phyloP scores from a whole-genome alignment of 2,888 invertebrate genomes.

The Ennomos fuscantarius region DNA sequence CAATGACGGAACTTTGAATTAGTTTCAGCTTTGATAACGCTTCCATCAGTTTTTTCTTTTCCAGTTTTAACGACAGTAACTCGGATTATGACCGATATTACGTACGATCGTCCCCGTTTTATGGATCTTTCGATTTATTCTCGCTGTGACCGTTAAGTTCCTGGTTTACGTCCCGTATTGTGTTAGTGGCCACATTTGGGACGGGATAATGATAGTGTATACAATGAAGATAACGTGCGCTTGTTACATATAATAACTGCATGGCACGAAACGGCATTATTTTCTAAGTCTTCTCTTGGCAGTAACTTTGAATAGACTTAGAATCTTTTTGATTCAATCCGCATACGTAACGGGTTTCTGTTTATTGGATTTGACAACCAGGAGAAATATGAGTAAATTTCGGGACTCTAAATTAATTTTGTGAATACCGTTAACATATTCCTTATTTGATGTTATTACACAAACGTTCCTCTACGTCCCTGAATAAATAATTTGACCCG shows the following conservation, averaged over 20 bases:
- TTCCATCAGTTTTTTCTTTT: slow-evolving; percentile 52
- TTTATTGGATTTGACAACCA: slow-evolving; percentile 6
- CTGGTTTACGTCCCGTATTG: slow-evolving; percentile 40
- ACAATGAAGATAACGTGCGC: slow-evolving; percentile 33
- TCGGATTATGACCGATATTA: slow-evolving; percentile 64
- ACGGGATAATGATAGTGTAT: slow-evolving; percentile 35
- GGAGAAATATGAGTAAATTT: slow-evolving; percentile 16
- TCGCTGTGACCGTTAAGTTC: slow-evolving; percentile 49
- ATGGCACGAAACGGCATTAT: slow-evolving; percentile 20
- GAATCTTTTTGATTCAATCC: neutral
- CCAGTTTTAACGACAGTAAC: slow-evolving; percentile 60
- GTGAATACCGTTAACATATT: slow-evolving; percentile 24
- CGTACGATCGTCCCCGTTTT: slow-evolving; percentile 59
- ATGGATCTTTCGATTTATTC: slow-evolving; percentile 56
- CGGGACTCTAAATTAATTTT: slow-evolving; percentile 23
- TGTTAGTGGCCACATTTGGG: slow-evolving; percentile 40
- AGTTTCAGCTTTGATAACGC: slow-evolving; percentile 77
- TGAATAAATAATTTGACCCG: slow-evolving; percentile 31
- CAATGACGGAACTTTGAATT: slow-evolving; percentile 80
- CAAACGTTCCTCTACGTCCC: slow-evolving; percentile 27
- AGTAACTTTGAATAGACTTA: slow-evolving; percentile 8
- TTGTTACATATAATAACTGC: slow-evolving; percentile 19
- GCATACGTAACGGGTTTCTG: neutral
- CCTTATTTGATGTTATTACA: slow-evolving; percentile 31
- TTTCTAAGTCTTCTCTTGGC: slow-evolving; percentile 1